Conservation (phyloP, 2,888 invertebrate species). For the Tethea ocularis region DNA sequence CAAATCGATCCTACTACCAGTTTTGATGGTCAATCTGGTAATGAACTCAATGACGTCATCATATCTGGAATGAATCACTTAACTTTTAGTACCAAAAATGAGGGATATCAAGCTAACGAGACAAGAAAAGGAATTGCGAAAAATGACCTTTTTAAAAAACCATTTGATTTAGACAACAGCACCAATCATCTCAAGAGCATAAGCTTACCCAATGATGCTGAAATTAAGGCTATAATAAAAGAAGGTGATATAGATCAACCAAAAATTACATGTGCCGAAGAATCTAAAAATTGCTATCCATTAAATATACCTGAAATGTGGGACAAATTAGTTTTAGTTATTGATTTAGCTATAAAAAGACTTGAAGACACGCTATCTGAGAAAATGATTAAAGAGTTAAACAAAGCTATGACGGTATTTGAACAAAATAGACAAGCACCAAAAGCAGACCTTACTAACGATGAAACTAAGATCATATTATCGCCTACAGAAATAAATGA, state of each 20-base stretch:
- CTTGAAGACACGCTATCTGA: slow-evolving; percentile 59
- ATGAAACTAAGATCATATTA: slow-evolving; percentile 5
- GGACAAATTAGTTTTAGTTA: slow-evolving; percentile 50
- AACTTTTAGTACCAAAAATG: slow-evolving; percentile 24
- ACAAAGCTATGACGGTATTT: slow-evolving; percentile 27
- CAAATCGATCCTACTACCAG: slow-evolving; percentile 38
- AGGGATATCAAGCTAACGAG: slow-evolving; percentile 22
- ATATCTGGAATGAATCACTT: slow-evolving; percentile 27
- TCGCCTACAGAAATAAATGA: slow-evolving; percentile 13
- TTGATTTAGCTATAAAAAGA: slow-evolving; percentile 57
- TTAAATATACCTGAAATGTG: slow-evolving; percentile 51
- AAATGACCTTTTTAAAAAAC: slow-evolving; percentile 46
- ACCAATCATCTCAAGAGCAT: slow-evolving; percentile 36
- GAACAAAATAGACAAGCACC: slow-evolving; percentile 19
- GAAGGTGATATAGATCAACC: slow-evolving; percentile 31
- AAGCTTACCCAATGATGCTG: slow-evolving; percentile 45
- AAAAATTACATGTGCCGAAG: slow-evolving; percentile 41
- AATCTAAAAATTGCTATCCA: slow-evolving; percentile 34
- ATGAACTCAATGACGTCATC: slow-evolving; percentile 30
- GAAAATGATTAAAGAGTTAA: slow-evolving; percentile 59
- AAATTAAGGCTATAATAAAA: slow-evolving; percentile 47
- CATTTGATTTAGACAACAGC: slow-evolving; percentile 30
- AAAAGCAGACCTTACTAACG: slow-evolving; percentile 13
- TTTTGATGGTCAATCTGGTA: slow-evolving; percentile 24
- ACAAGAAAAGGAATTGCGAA: slow-evolving; percentile 25